Base-by-base conservation (phyloP, 2,797 vertebrate genomes). In the Anguilla marmorata region DNA sequence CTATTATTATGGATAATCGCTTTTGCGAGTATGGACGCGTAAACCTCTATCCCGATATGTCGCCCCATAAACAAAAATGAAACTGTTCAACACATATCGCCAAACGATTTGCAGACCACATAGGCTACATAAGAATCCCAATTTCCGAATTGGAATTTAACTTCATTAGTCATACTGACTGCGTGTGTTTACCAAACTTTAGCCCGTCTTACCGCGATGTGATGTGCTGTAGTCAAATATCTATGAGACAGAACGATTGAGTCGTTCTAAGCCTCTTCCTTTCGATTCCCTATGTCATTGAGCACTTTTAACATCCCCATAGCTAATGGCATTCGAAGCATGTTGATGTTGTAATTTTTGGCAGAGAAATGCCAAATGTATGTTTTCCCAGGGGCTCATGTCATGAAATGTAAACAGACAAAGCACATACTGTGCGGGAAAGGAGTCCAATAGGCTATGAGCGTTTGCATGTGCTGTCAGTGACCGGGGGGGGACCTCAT, bases 241-340 rank as follows among this genome's bases (percentile, higher is more conserved):
- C 87, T 72, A 74, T 41, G 56, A 82, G 41, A 16, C 45, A 88
- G 91, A 88, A 41, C 37, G 37, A 41, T 89, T 87, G 91, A 88
- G 63, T 85, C 90, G 72, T 37, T 37, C 88, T 86, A 85, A 66
- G 87, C 90, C 89, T 54, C 85, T 85, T 88, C 90, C 86, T 90
- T 88, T 90, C 86, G 89, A 90, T 90, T 84, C 89, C 92, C 88
- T 88, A 87, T 87, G 84, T 89, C 21, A 84, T 45, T 88, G 90
- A 92, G 87, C 89, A 58, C 48, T 90, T 90, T 86, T 90, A 89
- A 91, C 91, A 89, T 88, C 79, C 91, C 88, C 58, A 87, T 84
- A 83, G 83, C 84, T 52, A 74, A 88, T 88, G 91, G 86, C 90
- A 89, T 88, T 74, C 84, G 90, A 91, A 89, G 89, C 84, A 88